Base-by-base conservation (phyloP, 2,113 vertebrate species). In the Alaudala cheleensis region DNA sequence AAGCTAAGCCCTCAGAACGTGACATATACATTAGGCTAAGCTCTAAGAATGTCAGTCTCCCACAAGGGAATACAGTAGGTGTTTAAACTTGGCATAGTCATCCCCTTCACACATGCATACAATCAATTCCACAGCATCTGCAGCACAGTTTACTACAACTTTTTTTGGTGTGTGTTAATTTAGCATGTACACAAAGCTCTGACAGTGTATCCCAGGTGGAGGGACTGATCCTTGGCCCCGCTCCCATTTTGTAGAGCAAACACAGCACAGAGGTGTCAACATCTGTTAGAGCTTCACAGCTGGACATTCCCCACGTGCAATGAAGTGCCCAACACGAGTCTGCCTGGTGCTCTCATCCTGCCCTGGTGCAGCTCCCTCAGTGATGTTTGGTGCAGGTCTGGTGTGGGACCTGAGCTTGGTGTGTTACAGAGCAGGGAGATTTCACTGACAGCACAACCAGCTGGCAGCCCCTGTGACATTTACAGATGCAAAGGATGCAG, bases 31-130 rank as follows among this genome's bases (percentile, higher is more conserved):
- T 82, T 76, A 95, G 77, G 53, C 37, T 84, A 77, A 93, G 58
- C 40, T 70, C 47, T 83, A 78, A 39, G 49, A 90, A 66, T 15
- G 11, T 49, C 82, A 71, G 56, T 16, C 12, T 86, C 44, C 56
- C 47, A 26, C 51, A 23, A 58, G 82, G 64, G 79, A 94, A 66
- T 78, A 56, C 62, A 90, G 40, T 73, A 88, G 76, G 71, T 94
- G 64, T 90, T 86, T 81, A 58, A 83, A 81, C 81, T 80, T 78
- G 54, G 67, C 74, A 54, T 15, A 53, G 71, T 71, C 47, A 57
- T 54, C 31, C 24, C 34, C 50, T 80, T 95, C 76, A 77, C 88
- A 93, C 71, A 58, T 58, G 81, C 34, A 53, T 18, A 42, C 62
- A 65, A 82, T 87, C 54, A 89, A 16, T 40, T 82, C 62, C 34